Base-by-base conservation (phyloP, 1,140 invertebrate species). In the Brachionus asplanchnoidis region DNA sequence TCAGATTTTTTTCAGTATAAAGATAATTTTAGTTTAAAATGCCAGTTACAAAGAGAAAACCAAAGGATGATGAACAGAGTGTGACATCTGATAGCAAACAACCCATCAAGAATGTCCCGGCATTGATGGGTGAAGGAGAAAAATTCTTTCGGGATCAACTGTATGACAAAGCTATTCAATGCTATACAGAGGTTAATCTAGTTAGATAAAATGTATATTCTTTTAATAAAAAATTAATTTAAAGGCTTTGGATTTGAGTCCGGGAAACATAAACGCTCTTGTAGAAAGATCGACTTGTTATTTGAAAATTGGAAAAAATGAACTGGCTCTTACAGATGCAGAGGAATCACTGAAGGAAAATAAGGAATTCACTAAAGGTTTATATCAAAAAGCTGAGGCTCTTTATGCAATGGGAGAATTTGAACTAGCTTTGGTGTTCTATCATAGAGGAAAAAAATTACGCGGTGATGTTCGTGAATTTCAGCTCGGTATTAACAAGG, bases 311-410 rank as follows among this genome's bases (percentile, higher is more conserved):
- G 96, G 95, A 7, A 93, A 96, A 87, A 93, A 95, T 0, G 92
- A 93, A 23, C 92, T 93, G 87, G 95, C 95, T 0, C 89, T 97
- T 5, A 90, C 92, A 85, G 96, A 98, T 88, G 94, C 95, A 0
- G 94, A 97, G 88, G 91, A 92, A 0, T 94, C 95, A 0, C 88
- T 97, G 0, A 90, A 91, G 53, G 91, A 93, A 75, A 94, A 96
- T 85, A 93, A 93, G 66, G 93, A 92, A 60, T 94, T 93, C 87
- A 93, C 95, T 1, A 93, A 93, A 88, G 92, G 90, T n/a, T 92
- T 97, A 53, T 94, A 93, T 87, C 94, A 95, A 87, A 97, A 97
- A 90, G 96, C 95, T 1, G 96, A 98, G 90, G 93, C 95, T 0
- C 90, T 97, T 12, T 97, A 97, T 88, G 94, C 95, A 88, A 91